Base-by-base conservation (phyloP, 2,888 invertebrate species). In the Neria commutata region DNA sequence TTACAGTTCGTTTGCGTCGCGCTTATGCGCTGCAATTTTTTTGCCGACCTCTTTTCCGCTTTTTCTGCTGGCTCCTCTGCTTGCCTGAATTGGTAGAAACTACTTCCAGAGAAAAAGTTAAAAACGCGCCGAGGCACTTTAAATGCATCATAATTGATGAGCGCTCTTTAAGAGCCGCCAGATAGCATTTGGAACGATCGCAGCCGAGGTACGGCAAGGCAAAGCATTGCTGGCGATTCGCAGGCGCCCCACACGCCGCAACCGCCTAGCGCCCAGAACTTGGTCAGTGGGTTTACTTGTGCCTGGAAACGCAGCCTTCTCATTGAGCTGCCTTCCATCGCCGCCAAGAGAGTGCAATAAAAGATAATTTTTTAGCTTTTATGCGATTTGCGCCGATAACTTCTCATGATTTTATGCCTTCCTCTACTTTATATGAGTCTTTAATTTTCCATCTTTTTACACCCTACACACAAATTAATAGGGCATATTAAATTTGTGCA, bases 241-340 rank as follows among this genome's bases (percentile, higher is more conserved):
- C 50, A 19, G 24, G 37, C 11, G 33, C 23, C 2, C 17, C 4
- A 26, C 45, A 56, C 33, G 47, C 37, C n/a, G 37, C 16, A 14
- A n/a, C 37, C n/a, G 37, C 37, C 37, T 37, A n/a, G 8, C 16
- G n/a, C 34, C 46, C 5, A 25, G 52, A 58, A 62, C 48, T 62
- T 59, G 62, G 62, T 57, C 58, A 60, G 60, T 58, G 57, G 62
- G 62, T 58, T 58, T n/a, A n/a, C n/a, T 61, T 53, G 56, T 48
- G 56, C 37, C 33, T 56, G 45, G 3, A n/a, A n/a, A n/a, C n/a
- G n/a, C 8, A 37, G 8, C 14, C 8, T 37, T 37, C 37, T 26
- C 29, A 21, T 16, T 33, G 8, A 16, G 6, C 17, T 6, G 10
- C 16, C n/a, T n/a, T n/a, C n/a, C n/a, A n/a, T n/a, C n/a, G n/a